These are phyloP conservation scores for Leguminivora glycinivorella DNA, from an alignment of 1,140 invertebrate species.

Conservation along the genomic window DNA sequence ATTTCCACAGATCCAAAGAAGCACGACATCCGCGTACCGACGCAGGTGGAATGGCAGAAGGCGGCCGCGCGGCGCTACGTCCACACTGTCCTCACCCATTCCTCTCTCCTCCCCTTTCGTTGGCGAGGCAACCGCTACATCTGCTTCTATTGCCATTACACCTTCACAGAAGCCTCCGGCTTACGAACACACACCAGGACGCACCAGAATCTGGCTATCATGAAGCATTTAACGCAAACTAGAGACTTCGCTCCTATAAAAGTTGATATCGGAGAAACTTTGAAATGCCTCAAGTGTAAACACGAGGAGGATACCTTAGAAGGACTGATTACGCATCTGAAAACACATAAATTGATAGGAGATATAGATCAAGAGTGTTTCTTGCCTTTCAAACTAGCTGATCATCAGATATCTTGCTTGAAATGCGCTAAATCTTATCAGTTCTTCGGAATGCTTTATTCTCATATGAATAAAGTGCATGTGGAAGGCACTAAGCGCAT, in stretches of 20 bases:
- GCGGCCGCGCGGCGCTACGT: slow-evolving; percentile 1
- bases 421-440: slow-evolving; percentile 18
- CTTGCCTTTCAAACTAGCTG: slow-evolving; percentile 4
- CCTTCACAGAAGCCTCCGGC: background rate
- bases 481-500: slow-evolving; percentile 19
- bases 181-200: background rate
- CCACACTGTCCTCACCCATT: background rate
- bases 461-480: slow-evolving; percentile 16
- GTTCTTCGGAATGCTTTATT: slow-evolving; percentile 15
- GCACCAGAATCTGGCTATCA: background rate
- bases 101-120: background rate
- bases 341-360: background rate
- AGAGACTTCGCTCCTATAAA: slow-evolving; percentile 8
- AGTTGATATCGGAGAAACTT: background rate
- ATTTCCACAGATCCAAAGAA: slow-evolving; percentile 4
- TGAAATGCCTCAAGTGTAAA: background rate
- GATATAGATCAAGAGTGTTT: slow-evolving; percentile 10
- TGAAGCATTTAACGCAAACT: slow-evolving; percentile 20
- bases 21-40: slow-evolving; percentile 9
- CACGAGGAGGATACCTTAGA: background rate
- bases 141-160: slow-evolving; percentile 22
- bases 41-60: background rate
- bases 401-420: slow-evolving; percentile 10
- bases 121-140: slow-evolving; percentile 20
- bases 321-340: background rate